Conservation (phyloP, 1,140 invertebrate species). For the Aphelinus atriplicis region DNA sequence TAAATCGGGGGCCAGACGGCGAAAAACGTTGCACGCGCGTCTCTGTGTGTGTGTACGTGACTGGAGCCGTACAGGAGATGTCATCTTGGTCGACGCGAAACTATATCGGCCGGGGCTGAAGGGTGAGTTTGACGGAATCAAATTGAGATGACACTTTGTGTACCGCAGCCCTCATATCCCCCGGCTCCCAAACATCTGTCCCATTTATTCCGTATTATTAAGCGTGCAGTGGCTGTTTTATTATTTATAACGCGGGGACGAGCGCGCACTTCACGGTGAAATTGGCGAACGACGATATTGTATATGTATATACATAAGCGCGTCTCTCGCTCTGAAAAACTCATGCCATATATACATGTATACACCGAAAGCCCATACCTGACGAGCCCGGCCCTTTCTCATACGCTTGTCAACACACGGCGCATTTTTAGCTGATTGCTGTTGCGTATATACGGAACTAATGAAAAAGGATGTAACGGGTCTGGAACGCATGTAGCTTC, state of each 20-base stretch:
- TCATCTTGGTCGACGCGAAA: conserved; percentile 47
- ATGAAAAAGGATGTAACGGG: too few species aligned
- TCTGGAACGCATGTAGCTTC: too few species aligned
- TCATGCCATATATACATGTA: too few species aligned
- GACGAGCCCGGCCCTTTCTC: background rate
- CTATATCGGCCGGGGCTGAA: conserved; percentile 42
- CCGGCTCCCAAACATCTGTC: conserved; percentile 43
- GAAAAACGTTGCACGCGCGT: too few species aligned
- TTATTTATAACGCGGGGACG: conserved; percentile 42
- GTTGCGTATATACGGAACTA: too few species aligned
- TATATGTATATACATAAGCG: background rate
- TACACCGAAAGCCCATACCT: too few species aligned
- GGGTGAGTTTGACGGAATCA: conserved; percentile 40
- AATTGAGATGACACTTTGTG: conserved; percentile 47
- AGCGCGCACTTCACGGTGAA: background rate
- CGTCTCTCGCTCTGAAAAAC: background rate
- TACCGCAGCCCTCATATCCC: conserved; percentile 30
- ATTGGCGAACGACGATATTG: conserved; percentile 28
- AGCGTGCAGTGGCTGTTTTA: conserved; percentile 47
- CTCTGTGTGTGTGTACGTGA: too few species aligned
- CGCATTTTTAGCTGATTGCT: too few species aligned
- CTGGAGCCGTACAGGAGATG: conserved; percentile 44
- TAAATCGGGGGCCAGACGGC: background rate
- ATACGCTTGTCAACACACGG: conserved; percentile 3
- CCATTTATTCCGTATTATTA: conserved; percentile 55